Evolutionary conservation across 2,113 vertebrate genomes (phyloP), one percentile per base, ranked within the genome.

Genomic region (Myiopsitta monachus): DNA sequence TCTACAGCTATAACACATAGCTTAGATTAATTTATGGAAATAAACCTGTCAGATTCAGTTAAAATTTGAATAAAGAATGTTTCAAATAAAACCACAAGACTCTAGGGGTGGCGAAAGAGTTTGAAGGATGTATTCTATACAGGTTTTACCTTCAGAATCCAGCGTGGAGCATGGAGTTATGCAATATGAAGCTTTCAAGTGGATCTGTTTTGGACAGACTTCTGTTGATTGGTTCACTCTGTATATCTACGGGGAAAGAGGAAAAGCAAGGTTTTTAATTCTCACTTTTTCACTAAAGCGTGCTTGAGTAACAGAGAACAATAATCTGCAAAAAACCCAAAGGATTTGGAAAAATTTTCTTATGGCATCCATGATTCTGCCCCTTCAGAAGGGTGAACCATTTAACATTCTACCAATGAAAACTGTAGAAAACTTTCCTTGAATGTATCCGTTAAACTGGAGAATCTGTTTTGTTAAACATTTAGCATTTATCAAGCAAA

Each of bases 81-180:
- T 80, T 57, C 14, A n/a, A 85, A 52, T 6, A 31, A 41, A 85
- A 83, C 5, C 19, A 85, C 4, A 43, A 23, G 13, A 6, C 10
- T 62, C 16, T 49, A 10, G 7, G 33, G 11, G 8, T 6, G 1
- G 6, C 0, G 2, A 43, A 49, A 28, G 22, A 28, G 10, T 19
- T 43, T 62, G 11, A 15, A 64, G 6, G 9, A 54, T 0, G 0
- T 24, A 24, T 66, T 85, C 26, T 51, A 33, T 43, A 33, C 22
- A 61, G 4, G 2, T 57, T 91, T 92, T 59, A 52, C 18, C 10
- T 93, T 64, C 63, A 21, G 23, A 64, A 76, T 61, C 38, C 26
- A 59, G 2, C 0, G 0, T 18, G 10, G 17, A 57, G 8, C 11
- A 22, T 2, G 18, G 10, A 74, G 13, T 62, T 11, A n/a, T 0